These are phyloP conservation scores for Gallinago solitaria DNA, from an alignment of 2,797 vertebrate species.

Conservation along the genomic window DNA sequence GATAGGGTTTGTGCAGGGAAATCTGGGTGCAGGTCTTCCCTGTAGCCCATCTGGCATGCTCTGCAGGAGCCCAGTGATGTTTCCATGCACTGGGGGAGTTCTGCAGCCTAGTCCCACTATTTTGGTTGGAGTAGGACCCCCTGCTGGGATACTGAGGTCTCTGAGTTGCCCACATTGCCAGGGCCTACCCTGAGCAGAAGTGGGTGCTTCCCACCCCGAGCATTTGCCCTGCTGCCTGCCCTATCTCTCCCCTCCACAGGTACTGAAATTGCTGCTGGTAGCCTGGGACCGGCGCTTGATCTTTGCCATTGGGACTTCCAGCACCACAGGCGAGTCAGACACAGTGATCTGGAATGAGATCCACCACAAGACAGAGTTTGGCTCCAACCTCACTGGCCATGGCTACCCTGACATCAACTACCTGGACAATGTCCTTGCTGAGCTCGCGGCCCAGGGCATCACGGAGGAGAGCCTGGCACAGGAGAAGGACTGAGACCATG, in stretches of 20 bases:
- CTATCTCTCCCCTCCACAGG: slow-evolving; percentile 65
- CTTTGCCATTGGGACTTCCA: slow-evolving; percentile 93
- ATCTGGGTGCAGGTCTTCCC: background rate
- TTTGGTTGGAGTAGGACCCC: background rate
- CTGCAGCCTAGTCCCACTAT: background rate
- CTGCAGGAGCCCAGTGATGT: background rate
- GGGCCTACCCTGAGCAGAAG: background rate
- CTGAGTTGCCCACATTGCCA: fast-evolving
- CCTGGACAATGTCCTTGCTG: slow-evolving; percentile 94
- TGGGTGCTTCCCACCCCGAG: background rate
- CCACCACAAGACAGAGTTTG: slow-evolving; percentile 96
- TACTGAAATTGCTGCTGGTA: slow-evolving; percentile 90
- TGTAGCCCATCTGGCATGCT: background rate
- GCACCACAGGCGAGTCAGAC: slow-evolving; percentile 94
- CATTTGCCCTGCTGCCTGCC: background rate
- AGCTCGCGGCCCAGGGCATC: slow-evolving; percentile 94
- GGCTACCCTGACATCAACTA: slow-evolving; percentile 94
- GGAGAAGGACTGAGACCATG: slow-evolving; percentile 72
- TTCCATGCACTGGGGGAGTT: fast-evolving
- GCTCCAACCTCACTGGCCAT: slow-evolving; percentile 94
- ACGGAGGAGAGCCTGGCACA: slow-evolving; percentile 80
- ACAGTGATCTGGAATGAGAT: slow-evolving; percentile 98
- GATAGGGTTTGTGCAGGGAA: background rate
- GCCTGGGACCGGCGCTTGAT: slow-evolving; percentile 95
- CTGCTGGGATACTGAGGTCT: background rate